Conservation (phyloP, 2,113 vertebrate species). For the Malurus melanocephalus region DNA sequence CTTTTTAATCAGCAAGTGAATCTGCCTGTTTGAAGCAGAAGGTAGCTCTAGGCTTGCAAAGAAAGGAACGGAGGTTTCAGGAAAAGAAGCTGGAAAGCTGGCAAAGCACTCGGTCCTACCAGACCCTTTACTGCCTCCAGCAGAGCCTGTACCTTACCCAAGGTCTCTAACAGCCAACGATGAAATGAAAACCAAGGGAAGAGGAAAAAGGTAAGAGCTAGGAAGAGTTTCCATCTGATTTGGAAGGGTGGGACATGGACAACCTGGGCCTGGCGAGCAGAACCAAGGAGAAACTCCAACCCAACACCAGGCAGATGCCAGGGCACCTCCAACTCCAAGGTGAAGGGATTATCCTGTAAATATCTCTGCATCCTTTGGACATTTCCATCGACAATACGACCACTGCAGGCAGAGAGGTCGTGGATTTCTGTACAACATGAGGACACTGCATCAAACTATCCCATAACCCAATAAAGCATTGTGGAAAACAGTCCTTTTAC, state of each 20-base stretch:
- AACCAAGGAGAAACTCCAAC: neutral
- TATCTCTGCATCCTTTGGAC: neutral
- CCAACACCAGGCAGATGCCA: neutral
- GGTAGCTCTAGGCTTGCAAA: constrained; percentile 50
- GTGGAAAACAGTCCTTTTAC: neutral
- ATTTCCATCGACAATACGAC: neutral
- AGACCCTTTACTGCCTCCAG: neutral
- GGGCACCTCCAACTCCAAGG: neutral
- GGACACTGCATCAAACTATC: neutral
- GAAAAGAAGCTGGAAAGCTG: neutral
- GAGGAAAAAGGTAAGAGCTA: neutral
- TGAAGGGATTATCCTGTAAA: neutral
- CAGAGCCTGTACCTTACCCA: neutral
- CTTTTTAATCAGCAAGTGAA: constrained; percentile 46
- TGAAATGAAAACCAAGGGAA: neutral
- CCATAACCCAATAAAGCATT: neutral
- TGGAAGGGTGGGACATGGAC: neutral
- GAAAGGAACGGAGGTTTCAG: neutral
- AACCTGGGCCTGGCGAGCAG: neutral
- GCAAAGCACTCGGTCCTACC: neutral
- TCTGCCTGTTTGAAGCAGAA: constrained; percentile 30
- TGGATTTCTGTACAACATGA: neutral
- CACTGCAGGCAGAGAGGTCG: fast-evolving
- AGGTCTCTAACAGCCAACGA: neutral
- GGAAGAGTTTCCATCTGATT: neutral